phyloP scores from a whole-genome alignment of 2,797 vertebrate species.

The Nyctibius grandis region DNA sequence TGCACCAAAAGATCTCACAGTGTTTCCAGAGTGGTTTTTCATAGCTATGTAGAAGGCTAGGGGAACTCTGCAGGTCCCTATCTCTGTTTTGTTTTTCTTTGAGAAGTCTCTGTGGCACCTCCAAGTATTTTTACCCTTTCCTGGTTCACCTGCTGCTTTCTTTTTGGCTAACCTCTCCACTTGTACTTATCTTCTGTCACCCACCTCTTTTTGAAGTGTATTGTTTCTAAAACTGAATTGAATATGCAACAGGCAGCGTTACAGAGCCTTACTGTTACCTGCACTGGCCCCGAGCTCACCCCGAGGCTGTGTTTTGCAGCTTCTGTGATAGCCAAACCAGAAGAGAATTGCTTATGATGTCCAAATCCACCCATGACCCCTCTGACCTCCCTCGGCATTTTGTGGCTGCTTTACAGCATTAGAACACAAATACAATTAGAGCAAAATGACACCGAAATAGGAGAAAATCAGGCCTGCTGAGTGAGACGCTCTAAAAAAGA shows the following conservation, averaged over 20 bases:
- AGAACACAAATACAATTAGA: not conserved
- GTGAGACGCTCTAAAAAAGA: not conserved
- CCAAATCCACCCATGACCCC: not conserved
- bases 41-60: fast-evolving
- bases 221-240: not conserved
- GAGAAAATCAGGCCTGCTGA: not conserved
- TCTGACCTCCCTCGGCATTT: not conserved
- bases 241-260: fast-evolving
- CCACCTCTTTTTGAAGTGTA: not conserved
- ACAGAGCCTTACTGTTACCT: not conserved
- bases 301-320: not conserved
- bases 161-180: not conserved
- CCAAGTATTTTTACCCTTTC: not conserved
- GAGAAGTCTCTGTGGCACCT: not conserved
- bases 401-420: not conserved
- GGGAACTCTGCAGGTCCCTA: not conserved
- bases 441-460: not conserved
- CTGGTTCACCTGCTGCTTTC: not conserved
- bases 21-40: not conserved
- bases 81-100: not conserved
- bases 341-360: not conserved
- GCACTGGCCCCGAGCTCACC: fast-evolving
- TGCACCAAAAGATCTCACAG: not conserved
- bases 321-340: not conserved
- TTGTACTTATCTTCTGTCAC: not conserved